Conservation (phyloP, 1,140 invertebrate genomes). For the Drosophila ficusphila region DNA sequence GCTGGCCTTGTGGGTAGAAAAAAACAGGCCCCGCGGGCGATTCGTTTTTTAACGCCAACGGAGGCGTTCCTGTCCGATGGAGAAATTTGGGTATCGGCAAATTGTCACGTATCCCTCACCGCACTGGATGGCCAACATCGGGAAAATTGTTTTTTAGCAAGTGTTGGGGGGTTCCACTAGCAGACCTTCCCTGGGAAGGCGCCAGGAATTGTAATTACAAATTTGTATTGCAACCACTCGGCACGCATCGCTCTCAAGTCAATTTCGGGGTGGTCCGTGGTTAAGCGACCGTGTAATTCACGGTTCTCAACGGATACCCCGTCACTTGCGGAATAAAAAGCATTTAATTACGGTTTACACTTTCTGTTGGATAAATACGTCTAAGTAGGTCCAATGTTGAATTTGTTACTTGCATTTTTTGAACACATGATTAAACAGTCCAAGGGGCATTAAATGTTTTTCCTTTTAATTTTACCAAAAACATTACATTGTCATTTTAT, state of each 20-base stretch:
- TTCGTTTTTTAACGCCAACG: conserved; percentile 57
- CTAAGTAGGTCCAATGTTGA: neutral
- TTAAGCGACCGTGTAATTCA: conserved; percentile 79
- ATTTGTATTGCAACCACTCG: conserved; percentile 74
- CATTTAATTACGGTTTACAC: conserved; percentile 72
- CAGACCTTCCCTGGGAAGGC: conserved; percentile 27
- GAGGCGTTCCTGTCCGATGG: conserved; percentile 44
- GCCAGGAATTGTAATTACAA: conserved; percentile 74
- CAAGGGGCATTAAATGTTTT: too few relatives aligned
- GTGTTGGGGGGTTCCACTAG: conserved; percentile 38
- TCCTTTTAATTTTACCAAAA: too few relatives aligned
- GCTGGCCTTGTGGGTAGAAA: conserved; percentile 60
- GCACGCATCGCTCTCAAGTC: conserved; percentile 51
- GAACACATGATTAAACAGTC: too few relatives aligned
- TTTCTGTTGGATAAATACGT: conserved; percentile 41
- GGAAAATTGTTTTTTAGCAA: conserved; percentile 66
- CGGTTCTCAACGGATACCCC: conserved; percentile 64
- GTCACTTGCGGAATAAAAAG: conserved; percentile 50
- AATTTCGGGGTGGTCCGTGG: conserved; percentile 68
- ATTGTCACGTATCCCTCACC: conserved; percentile 75
- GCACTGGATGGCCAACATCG: conserved; percentile 51
- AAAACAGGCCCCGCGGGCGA: conserved; percentile 52
- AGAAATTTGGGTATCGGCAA: conserved; percentile 76
- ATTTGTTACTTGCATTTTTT: neutral
- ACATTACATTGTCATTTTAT: too few relatives aligned